Evolutionary conservation across 2,113 vertebrate species (phyloP), one percentile per base, ranked within the genome.

Genomic region (Anoplopoma fimbria): DNA sequence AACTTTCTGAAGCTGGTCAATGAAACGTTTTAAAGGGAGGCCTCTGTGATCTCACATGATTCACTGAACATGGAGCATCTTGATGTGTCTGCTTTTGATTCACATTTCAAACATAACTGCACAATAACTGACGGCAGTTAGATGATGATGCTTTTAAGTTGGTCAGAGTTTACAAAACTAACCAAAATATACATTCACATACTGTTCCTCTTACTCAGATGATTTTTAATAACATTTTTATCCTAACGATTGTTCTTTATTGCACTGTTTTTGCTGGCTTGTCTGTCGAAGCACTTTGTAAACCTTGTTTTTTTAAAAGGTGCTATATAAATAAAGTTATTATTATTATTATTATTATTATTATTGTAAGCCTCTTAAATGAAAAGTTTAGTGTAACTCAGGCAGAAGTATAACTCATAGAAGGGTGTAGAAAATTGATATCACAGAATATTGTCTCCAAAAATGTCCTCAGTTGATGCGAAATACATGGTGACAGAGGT

Each of bases 91-190:
- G 73, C 84, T 89, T 84, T 83, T 91, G 89, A 96, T 96, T 95
- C 95, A 96, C 95, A 96, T 96, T 97, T 96, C 49, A 93, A 95
- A 94, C 25, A n/a, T 10, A 67, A 31, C 62, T 57, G 74, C 74
- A 33, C 62, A 67, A n/a, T 57, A 36, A 95, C 95, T 96, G 92
- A 95, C 94, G 91, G 88, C 90, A 58, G n/a, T 79, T n/a, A 85
- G 77, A 93, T 89, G 93, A 96, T 94, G 94, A 95, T 95, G 94
- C 1, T 82, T 88, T 33, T 19, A 4, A 15, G 6, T 63, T 63
- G 38, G 51, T 49, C 29, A 45, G 95, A 95, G 95, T 94, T 91
- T 95, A 68, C 87, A 91, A 77, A 89, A 27, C 95, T 94, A 96
- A 95, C 93, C 94, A 95, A 96, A 96, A 95, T 96, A 93, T 94